These are phyloP conservation scores for human DNA, from an alignment of 2,113 vertebrate genomes.

Conservation along the genomic window DNA sequence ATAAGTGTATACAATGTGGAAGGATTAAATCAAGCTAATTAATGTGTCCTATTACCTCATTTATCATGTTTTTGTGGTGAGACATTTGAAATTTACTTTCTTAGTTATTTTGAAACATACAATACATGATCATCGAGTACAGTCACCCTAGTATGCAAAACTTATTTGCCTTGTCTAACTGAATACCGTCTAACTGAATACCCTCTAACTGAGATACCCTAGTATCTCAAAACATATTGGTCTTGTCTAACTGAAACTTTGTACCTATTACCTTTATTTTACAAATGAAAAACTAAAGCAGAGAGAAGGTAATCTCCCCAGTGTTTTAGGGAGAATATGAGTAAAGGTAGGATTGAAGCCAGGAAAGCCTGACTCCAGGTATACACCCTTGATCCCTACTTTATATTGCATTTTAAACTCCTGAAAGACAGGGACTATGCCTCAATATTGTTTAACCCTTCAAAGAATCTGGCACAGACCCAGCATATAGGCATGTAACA, in stretches of 20 bases:
- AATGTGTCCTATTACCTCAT: no score
- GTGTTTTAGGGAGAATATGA: background rate
- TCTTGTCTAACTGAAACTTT: background rate
- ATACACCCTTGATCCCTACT: background rate
- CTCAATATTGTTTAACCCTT: background rate
- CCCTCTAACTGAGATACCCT: no score
- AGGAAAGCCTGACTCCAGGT: background rate
- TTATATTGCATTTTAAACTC: background rate
- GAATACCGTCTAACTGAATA: background rate
- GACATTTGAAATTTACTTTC: background rate
- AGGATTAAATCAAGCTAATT: background rate
- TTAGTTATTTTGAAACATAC: background rate
- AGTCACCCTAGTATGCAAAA: background rate
- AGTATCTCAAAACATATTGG: background rate
- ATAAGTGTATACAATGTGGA: background rate
- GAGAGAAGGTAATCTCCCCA: background rate
- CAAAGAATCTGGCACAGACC: background rate
- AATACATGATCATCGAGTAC: background rate
- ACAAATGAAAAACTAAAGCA: background rate
- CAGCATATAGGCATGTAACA: background rate
- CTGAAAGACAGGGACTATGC: background rate
- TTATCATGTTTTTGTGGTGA: background rate
- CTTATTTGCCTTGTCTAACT: background rate
- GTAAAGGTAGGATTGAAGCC: background rate
- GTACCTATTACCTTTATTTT: background rate